Percentiles rank a stretch among this genome's conserved stretches.
These are phyloP conservation scores for Bambusicola thoracicus DNA, from an alignment of 2,113 vertebrate genomes.

Conservation along the genomic window DNA sequence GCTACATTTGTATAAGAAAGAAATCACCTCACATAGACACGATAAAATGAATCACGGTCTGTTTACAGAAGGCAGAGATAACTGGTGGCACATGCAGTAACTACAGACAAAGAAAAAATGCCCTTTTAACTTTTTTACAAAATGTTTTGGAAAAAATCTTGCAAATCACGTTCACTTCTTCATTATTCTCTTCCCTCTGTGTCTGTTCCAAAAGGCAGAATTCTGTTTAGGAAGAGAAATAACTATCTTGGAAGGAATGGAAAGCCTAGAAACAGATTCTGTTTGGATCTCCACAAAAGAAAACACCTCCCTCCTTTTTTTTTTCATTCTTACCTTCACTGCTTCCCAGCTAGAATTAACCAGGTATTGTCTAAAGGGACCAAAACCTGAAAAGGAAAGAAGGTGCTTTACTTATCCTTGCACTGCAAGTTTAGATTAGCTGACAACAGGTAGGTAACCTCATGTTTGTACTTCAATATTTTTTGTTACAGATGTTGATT, in stretches of 20 bases:
- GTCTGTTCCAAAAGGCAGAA: not conserved
- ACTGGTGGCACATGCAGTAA: not conserved
- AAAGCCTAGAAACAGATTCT: not conserved
- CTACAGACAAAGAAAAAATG: not conserved
- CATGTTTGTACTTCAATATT: not conserved
- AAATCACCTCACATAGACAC: not conserved
- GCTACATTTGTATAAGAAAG: not conserved
- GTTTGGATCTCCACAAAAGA: not conserved
- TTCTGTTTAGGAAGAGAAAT: not conserved
- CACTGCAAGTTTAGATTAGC: not conserved
- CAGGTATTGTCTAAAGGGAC: constrained; percentile 84
- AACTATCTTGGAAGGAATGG: not conserved
- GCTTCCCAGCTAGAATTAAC: constrained; percentile 88
- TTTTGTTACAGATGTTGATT: not conserved
- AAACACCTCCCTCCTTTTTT: not conserved
- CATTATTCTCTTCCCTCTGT: not conserved
- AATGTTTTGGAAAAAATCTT: not conserved
- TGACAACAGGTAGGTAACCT: not conserved
- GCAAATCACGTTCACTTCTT: not conserved
- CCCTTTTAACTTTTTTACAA: not conserved
- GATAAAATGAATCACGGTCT: not conserved
- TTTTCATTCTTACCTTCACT: constrained; percentile 79
- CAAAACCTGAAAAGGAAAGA: constrained; percentile 80
- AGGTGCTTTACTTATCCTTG: not conserved
- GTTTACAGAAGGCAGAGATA: not conserved